These are phyloP conservation scores for Lota lota DNA, from an alignment of 2,113 vertebrate genomes.

Conservation along the genomic window DNA sequence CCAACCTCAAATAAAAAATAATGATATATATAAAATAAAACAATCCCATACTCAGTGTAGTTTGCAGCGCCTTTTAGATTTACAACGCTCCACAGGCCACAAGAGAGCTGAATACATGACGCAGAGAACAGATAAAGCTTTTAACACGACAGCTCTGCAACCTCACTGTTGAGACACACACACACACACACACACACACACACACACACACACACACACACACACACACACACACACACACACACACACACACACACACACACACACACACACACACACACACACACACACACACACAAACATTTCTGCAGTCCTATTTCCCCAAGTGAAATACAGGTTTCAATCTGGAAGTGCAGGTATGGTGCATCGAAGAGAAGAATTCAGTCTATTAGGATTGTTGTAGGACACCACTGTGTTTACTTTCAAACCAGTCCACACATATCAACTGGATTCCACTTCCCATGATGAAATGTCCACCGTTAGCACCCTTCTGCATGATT, in stretches of 20 bases:
- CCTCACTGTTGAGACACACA: neutral
- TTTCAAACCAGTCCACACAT: conserved; percentile 5
- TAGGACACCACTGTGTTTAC: conserved; percentile 5
- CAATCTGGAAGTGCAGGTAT: conserved; percentile 38
- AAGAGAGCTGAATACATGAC: neutral
- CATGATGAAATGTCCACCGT: conserved; percentile 7
- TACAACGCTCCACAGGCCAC: conserved; percentile 26
- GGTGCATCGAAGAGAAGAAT: conserved; percentile 14
- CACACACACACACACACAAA: neutral
- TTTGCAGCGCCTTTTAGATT: conserved; percentile 20
- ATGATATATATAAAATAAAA: conserved; percentile 17
- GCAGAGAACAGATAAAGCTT: conserved; percentile 4
- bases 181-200: too few species aligned
- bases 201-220: too few species aligned
- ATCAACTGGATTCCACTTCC: conserved; percentile 3
- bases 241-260: too few species aligned
- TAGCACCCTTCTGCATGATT: neutral
- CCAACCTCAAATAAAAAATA: conserved; percentile 1
- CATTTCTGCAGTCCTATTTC: neutral
- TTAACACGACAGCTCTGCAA: conserved; percentile 25
- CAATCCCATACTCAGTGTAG: conserved; percentile 21
- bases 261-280: too few species aligned
- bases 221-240: too few species aligned
- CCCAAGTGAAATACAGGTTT: conserved; percentile 35
- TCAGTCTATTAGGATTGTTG: conserved; percentile 49